phyloP scores from a whole-genome alignment of 2,113 vertebrate genomes.

The Colius striatus region DNA sequence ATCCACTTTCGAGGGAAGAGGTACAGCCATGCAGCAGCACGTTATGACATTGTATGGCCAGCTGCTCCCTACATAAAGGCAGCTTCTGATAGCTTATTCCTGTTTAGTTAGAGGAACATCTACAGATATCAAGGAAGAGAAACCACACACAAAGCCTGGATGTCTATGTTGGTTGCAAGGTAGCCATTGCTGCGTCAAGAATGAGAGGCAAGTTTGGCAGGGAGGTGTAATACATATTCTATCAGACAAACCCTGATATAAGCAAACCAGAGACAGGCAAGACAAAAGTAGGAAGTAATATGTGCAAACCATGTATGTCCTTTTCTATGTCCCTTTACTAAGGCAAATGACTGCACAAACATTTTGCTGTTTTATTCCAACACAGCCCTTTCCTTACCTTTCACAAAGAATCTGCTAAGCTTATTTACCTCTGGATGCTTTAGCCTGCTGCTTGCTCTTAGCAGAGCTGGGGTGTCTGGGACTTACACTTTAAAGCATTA shows the following conservation, averaged over 20 bases:
- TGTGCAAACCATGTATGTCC: accelerated
- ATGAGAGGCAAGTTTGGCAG: neutral
- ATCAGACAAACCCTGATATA: neutral
- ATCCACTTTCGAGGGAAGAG: neutral
- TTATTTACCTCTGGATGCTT: neutral
- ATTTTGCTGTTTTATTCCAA: neutral
- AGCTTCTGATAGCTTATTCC: neutral
- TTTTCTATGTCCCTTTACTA: neutral
- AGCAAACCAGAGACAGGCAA: neutral
- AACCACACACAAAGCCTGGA: neutral
- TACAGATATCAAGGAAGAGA: neutral
- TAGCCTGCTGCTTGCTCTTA: neutral
- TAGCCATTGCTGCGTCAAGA: neutral
- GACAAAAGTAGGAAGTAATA: neutral
- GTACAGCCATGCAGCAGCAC: too few species aligned
- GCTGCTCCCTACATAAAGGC: neutral
- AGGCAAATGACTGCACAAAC: neutral
- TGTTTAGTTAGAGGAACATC: neutral
- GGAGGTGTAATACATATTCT: neutral
- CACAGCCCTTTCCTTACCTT: neutral
- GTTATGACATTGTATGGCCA: neutral
- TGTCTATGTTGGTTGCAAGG: neutral
- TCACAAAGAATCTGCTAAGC: neutral
- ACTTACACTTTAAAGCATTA: slow-evolving; percentile 11
- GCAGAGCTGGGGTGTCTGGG: neutral